phyloP scores from a whole-genome alignment of 2,797 vertebrate genomes.

The Malacoctenus gilli region DNA sequence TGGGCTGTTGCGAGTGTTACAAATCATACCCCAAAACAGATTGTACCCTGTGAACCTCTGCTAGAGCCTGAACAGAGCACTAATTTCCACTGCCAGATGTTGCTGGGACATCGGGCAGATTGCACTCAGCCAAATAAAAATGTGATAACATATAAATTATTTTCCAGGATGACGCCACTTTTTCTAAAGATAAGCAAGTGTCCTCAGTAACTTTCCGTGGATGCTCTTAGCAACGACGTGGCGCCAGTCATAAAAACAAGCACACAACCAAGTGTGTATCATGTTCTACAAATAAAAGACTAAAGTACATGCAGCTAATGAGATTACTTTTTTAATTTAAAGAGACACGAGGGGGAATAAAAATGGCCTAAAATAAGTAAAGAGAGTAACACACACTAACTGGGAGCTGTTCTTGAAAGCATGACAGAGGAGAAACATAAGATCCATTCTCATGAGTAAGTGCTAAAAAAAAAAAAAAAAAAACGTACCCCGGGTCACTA shows the following conservation, averaged over 20 bases:
- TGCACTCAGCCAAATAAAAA: conserved; percentile 54
- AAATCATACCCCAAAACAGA: conserved; percentile 32
- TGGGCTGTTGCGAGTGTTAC: conserved; percentile 7
- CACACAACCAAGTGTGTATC: neutral
- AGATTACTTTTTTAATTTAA: conserved; percentile 2
- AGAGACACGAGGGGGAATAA: conserved; percentile 1
- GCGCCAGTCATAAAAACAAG: neutral
- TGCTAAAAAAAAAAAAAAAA: conserved; percentile 47
- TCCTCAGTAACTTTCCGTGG: neutral
- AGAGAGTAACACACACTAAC: no score
- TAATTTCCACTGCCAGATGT: conserved; percentile 63
- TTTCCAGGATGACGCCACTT: conserved; percentile 30
- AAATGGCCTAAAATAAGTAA: no score
- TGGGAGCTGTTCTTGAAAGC: conserved; percentile 15
- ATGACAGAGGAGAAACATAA: conserved; percentile 23
- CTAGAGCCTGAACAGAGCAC: conserved; percentile 34
- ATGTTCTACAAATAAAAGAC: neutral
- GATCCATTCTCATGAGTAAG: conserved; percentile 20
- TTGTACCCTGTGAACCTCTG: conserved; percentile 28
- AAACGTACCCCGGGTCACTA: conserved; percentile 56
- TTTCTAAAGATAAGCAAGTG: conserved; percentile 1
- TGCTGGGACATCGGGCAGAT: conserved; percentile 44
- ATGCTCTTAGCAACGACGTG: neutral
- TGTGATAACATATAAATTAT: conserved; percentile 44
- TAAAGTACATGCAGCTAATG: neutral